A percentile compares a stretch with the other conserved stretches of the same genome.
These are phyloP conservation scores for Philhelius pedissequus DNA, from an alignment of 2,888 invertebrate genomes.

Conservation along the genomic window DNA sequence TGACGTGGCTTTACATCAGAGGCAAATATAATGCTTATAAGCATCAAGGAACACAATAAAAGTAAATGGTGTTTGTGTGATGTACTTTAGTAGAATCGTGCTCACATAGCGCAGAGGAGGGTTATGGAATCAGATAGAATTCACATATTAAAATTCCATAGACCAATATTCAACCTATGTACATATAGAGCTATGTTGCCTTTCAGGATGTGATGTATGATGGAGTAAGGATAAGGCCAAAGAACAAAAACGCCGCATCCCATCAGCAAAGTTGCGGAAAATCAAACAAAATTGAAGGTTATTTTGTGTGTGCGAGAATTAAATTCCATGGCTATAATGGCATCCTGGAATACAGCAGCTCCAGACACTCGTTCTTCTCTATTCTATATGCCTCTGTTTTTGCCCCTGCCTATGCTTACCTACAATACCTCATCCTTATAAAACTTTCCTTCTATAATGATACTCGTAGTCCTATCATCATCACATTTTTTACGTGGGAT, in stretches of 20 bases:
- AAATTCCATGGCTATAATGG: slow-evolving; percentile 50
- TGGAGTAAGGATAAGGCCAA: neutral
- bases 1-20: slow-evolving; percentile 31
- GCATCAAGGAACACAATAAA: slow-evolving; percentile 2
- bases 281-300: slow-evolving; percentile 57
- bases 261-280: neutral
- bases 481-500: neutral
- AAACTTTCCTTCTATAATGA: slow-evolving; percentile 25
- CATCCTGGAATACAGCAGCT: slow-evolving; percentile 29
- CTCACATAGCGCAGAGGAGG: too few species aligned
- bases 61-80: neutral
- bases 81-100: neutral
- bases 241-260: neutral
- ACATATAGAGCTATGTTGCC: neutral
- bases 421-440: too few species aligned
- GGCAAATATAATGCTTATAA: slow-evolving; percentile 15
- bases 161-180: neutral
- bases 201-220: neutral
- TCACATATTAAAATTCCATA: slow-evolving; percentile 63
- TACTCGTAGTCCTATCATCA: slow-evolving; percentile 32
- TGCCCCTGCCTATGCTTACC: neutral
- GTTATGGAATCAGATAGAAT: slow-evolving; percentile 4
- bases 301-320: slow-evolving; percentile 61
- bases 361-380: slow-evolving; percentile 23
- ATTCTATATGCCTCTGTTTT: neutral